phyloP scores from a whole-genome alignment of 2,888 invertebrate species.

The Synanthedon formicaeformis region DNA sequence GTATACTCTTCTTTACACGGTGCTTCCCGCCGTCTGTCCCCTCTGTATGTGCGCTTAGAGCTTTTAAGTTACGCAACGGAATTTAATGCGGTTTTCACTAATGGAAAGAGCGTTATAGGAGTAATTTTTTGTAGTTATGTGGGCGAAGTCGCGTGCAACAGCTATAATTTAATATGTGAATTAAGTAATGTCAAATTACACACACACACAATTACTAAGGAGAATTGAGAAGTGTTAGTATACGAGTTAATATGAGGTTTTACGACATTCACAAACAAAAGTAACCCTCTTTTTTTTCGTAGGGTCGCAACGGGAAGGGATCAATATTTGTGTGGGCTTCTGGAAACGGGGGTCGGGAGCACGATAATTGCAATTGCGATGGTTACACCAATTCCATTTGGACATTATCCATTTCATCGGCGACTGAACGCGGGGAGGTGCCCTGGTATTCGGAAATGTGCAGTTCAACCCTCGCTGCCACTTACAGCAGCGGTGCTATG shows the following conservation, averaged over 20 bases:
- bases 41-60: too few species aligned
- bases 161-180: too few species aligned
- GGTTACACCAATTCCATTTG: constrained; percentile 99
- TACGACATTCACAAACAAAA: not conserved
- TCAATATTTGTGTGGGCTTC: constrained; percentile 99
- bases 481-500: constrained; percentile 95
- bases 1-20: too few species aligned
- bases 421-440: constrained; percentile 90
- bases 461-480: constrained; percentile 96
- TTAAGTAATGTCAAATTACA: too few species aligned
- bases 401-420: constrained; percentile 96
- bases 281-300: constrained; percentile 12
- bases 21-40: too few species aligned
- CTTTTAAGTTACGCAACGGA: too few species aligned
- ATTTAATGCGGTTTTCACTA: too few species aligned
- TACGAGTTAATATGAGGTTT: not conserved
- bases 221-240: too few species aligned
- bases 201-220: too few species aligned
- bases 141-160: too few species aligned
- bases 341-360: constrained; percentile 96
- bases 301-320: constrained; percentile 93
- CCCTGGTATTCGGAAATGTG: constrained; percentile 99
- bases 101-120: too few species aligned
- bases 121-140: too few species aligned
- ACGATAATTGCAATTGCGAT: constrained; percentile 98